Evolutionary conservation across 2,113 vertebrate species (phyloP).

Genomic region (Poeciliopsis turrubarensis): DNA sequence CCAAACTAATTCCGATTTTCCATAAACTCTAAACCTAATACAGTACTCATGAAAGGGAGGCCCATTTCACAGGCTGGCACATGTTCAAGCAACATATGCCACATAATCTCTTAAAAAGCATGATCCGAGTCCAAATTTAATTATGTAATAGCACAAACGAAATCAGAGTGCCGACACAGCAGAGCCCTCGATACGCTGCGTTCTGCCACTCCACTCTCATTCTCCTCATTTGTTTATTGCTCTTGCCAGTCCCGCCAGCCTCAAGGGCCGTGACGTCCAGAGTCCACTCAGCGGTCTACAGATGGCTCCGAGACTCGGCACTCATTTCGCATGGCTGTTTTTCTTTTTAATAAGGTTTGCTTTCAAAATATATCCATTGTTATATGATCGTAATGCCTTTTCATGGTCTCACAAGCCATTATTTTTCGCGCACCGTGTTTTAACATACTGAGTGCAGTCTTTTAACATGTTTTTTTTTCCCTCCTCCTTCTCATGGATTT

Average conservation of each 20-base stretch:
- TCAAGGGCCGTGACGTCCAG: slow-evolving; percentile 46
- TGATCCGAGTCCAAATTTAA: slow-evolving; percentile 93
- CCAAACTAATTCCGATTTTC: slow-evolving; percentile 78
- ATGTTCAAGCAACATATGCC: slow-evolving; percentile 94
- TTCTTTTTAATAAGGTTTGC: slow-evolving; percentile 64
- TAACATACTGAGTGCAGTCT: slow-evolving; percentile 66
- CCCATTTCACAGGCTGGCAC: slow-evolving; percentile 85
- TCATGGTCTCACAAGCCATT: slow-evolving; percentile 54
- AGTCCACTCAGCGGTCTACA: slow-evolving; percentile 66
- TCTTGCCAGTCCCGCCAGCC: slow-evolving; percentile 67
- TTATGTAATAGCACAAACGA: slow-evolving; percentile 96
- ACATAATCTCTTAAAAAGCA: slow-evolving; percentile 96
- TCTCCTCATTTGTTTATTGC: slow-evolving; percentile 78
- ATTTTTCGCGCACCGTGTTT: slow-evolving; percentile 53
- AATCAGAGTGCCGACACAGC: slow-evolving; percentile 92
- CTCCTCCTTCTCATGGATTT: slow-evolving; percentile 48
- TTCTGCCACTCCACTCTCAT: slow-evolving; percentile 74
- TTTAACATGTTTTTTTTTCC: slow-evolving; percentile 50
- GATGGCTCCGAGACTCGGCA: slow-evolving; percentile 55
- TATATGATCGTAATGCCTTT: slow-evolving; percentile 60
- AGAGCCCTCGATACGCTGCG: slow-evolving; percentile 78
- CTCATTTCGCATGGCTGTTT: slow-evolving; percentile 54
- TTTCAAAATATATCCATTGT: slow-evolving; percentile 66
- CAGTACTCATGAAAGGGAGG: slow-evolving; percentile 78
- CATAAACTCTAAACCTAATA: slow-evolving; percentile 83